Evolutionary conservation across 2,113 vertebrate species (phyloP).

Genomic region (Macquaria australasica): DNA sequence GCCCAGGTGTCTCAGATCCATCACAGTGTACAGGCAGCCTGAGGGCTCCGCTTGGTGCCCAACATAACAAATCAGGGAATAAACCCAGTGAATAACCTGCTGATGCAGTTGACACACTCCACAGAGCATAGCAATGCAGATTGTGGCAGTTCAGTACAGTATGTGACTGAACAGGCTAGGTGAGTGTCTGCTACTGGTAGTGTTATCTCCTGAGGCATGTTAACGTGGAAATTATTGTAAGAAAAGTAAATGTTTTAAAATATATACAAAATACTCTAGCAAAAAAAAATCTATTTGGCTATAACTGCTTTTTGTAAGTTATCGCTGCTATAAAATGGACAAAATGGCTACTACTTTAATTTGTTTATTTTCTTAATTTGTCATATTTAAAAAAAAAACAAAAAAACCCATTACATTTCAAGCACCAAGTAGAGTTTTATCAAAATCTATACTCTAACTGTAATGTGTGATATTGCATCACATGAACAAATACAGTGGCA

Average conservation of each 20-base stretch:
- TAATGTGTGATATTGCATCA: background rate
- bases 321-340: background rate
- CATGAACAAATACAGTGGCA: background rate
- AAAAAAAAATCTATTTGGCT: too few relatives aligned
- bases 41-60: conserved; percentile 35
- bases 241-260: background rate
- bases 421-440: background rate
- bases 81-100: conserved; percentile 30
- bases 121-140: conserved; percentile 9
- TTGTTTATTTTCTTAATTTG: background rate
- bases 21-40: conserved; percentile 47
- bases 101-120: conserved; percentile 18
- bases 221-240: background rate
- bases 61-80: conserved; percentile 62
- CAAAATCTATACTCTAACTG: too few relatives aligned
- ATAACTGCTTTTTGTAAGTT: background rate
- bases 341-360: background rate
- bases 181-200: background rate
- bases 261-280: too few relatives aligned
- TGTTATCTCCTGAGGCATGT: background rate
- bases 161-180: background rate
- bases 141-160: conserved; percentile 1
- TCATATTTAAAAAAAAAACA: background rate
- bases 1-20: conserved; percentile 56
- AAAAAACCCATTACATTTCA: background rate